Evolutionary conservation across 2,797 vertebrate species (phyloP).

Genomic region (Kryptolebias ocellatus): DNA sequence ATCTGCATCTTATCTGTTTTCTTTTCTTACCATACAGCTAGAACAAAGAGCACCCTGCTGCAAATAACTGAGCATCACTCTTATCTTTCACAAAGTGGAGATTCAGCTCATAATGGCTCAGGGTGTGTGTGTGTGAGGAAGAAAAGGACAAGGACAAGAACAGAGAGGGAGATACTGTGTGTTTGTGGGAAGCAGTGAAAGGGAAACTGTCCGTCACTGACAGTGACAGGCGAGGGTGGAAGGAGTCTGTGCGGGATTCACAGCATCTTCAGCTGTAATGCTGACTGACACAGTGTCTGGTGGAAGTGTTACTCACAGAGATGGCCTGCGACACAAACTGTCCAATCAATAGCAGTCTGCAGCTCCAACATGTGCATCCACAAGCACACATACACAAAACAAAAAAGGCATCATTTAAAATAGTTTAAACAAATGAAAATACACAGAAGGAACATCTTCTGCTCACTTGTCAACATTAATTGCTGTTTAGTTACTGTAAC

Average conservation of each 20-base stretch:
- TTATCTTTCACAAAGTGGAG: conserved; percentile 57
- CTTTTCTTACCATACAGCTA: conserved; percentile 17
- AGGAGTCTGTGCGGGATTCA: conserved; percentile 33
- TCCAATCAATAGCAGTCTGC: conserved; percentile 54
- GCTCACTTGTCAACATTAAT: neutral
- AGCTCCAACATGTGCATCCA: conserved; percentile 21
- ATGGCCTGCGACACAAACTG: conserved; percentile 47
- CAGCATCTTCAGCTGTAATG: conserved; percentile 64
- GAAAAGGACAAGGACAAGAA: conserved; percentile 40
- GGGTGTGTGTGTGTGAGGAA: conserved; percentile 6
- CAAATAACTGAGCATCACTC: conserved; percentile 42
- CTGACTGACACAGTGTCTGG: conserved; percentile 71
- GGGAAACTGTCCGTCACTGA: conserved; percentile 61
- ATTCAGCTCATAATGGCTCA: conserved; percentile 55
- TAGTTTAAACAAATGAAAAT: neutral
- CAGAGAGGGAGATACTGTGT: conserved; percentile 35
- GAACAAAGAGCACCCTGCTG: conserved; percentile 34
- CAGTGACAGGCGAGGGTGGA: conserved; percentile 60
- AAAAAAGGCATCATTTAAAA: neutral
- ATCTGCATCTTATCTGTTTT: conserved; percentile 45
- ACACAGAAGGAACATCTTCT: neutral
- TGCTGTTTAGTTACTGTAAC: conserved; percentile 1
- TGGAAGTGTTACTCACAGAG: conserved; percentile 60
- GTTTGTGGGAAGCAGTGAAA: conserved; percentile 42
- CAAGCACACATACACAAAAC: conserved; percentile 12